Percentiles rank a stretch among this genome's conserved stretches.
phyloP scores from a whole-genome alignment of 2,113 vertebrate species.

The Catharus fuscescens region DNA sequence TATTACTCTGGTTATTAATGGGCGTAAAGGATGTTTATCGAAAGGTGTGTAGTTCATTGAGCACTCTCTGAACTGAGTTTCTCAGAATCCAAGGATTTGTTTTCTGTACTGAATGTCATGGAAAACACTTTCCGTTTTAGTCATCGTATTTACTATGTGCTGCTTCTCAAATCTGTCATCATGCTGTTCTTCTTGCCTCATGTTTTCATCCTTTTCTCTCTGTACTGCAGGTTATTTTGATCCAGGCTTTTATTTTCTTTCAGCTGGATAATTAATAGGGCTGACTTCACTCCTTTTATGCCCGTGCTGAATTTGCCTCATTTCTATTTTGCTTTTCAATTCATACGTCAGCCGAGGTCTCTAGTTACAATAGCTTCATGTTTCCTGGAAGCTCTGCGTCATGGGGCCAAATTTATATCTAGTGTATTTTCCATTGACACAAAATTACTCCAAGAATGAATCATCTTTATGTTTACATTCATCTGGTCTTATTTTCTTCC shows the following conservation, averaged over 20 bases:
- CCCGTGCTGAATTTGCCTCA: constrained; percentile 27
- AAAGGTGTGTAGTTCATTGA: constrained; percentile 10
- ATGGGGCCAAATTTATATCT: constrained; percentile 17
- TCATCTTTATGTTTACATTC: constrained; percentile 40
- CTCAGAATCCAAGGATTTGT: constrained; percentile 41
- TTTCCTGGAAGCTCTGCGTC: constrained; percentile 68
- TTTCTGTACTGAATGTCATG: background rate
- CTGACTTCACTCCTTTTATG: constrained; percentile 25
- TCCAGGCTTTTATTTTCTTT: constrained; percentile 38
- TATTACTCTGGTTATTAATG: constrained; percentile 34
- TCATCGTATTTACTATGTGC: constrained; percentile 33
- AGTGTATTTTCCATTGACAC: constrained; percentile 39
- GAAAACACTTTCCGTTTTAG: constrained; percentile 51
- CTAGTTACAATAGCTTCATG: constrained; percentile 51
- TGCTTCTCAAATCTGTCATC: constrained; percentile 18
- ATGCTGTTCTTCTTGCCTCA: background rate
- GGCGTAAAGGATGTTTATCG: constrained; percentile 1
- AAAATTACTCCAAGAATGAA: constrained; percentile 53
- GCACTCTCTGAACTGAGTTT: constrained; percentile 13
- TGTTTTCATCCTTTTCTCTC: constrained; percentile 41
- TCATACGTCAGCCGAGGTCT: constrained; percentile 58
- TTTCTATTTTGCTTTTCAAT: constrained; percentile 53
- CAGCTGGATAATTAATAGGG: constrained; percentile 41
- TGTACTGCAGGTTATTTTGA: constrained; percentile 49
- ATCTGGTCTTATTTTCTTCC: background rate